Conservation (phyloP, 1,140 invertebrate species). For the Papilio dardanus region DNA sequence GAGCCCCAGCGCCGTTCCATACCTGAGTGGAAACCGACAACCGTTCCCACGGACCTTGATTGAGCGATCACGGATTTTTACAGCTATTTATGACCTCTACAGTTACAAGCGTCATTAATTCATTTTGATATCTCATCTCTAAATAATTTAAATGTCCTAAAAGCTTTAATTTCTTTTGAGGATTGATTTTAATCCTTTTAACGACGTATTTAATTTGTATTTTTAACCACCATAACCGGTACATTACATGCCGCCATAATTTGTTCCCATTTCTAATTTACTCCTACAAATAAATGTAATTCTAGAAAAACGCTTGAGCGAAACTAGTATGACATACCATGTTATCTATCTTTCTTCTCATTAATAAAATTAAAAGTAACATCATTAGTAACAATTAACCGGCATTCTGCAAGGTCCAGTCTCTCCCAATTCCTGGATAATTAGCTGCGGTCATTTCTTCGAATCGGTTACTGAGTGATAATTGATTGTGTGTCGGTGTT, state of each 20-base stretch:
- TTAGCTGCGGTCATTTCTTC: conserved; percentile 15
- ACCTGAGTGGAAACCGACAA: conserved; percentile 31
- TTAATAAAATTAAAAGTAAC: conserved; percentile 7
- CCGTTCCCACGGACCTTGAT: conserved; percentile 30
- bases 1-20: conserved; percentile 18
- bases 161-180: neutral
- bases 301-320: neutral
- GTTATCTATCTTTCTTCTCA: neutral
- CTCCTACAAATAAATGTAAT: too few relatives aligned
- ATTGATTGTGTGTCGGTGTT: conserved; percentile 4
- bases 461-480: conserved; percentile 15
- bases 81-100: conserved; percentile 6
- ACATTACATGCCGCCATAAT: too few relatives aligned
- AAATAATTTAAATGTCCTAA: neutral
- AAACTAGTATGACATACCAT: neutral
- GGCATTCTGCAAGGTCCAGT: conserved; percentile 14
- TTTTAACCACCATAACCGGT: too few relatives aligned
- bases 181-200: too few relatives aligned
- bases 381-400: conserved; percentile 19
- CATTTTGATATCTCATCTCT: neutral
- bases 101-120: neutral
- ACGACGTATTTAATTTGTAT: too few relatives aligned
- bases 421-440: conserved; percentile 20
- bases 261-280: too few relatives aligned
- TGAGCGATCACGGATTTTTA: conserved; percentile 29